Percentiles rank a stretch among this genome's conserved stretches.
Conservation (phyloP, 2,113 vertebrate genomes). For the Procavia capensis region DNA sequence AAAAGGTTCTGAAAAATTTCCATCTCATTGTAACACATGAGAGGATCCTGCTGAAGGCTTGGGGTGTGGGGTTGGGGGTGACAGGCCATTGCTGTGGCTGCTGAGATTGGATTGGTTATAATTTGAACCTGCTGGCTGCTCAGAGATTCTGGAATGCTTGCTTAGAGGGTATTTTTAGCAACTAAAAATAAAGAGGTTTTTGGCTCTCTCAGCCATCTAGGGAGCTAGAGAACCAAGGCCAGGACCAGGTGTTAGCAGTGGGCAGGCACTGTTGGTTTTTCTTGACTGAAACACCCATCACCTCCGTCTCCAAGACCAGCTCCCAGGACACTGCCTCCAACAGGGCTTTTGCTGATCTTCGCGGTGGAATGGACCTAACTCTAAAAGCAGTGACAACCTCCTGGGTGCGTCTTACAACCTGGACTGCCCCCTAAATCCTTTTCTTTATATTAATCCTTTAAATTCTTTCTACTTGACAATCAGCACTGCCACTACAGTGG, state of each 20-base stretch:
- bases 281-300: background rate
- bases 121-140: background rate
- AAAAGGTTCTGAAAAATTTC: conserved; percentile 19
- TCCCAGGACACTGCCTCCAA: background rate
- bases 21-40: background rate
- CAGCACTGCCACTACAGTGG: background rate
- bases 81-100: background rate
- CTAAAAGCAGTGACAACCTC: background rate
- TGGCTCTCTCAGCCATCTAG: background rate
- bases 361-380: background rate
- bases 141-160: background rate
- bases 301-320: background rate
- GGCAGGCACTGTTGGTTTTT: background rate
- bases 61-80: rapidly evolving
- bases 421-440: background rate
- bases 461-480: background rate
- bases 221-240: background rate
- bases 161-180: background rate
- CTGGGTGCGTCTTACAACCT: background rate
- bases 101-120: background rate
- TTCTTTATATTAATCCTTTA: background rate
- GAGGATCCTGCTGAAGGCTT: background rate
- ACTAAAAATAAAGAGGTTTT: background rate
- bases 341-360: background rate
- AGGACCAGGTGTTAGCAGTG: background rate